Evolutionary conservation across 2,888 invertebrate species (phyloP).

Genomic region (Anaspis maculata): DNA sequence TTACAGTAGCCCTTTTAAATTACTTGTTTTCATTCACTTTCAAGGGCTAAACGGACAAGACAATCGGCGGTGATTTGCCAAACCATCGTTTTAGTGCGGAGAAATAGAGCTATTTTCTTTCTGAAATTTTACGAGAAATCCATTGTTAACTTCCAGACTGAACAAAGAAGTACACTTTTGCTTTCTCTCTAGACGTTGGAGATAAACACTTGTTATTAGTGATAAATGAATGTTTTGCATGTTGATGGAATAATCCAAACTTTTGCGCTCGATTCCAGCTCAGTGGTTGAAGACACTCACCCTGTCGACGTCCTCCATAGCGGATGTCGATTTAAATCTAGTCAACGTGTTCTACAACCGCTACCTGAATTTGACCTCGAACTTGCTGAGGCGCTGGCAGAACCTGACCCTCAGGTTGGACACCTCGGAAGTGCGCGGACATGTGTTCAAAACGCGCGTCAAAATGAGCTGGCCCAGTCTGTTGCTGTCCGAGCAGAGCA

Average conservation of each 20-base stretch:
- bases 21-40: no score
- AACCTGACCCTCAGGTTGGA: conserved; percentile 69
- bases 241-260: neutral
- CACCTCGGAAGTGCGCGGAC: conserved; percentile 60
- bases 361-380: conserved; percentile 47
- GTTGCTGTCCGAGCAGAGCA: conserved; percentile 28
- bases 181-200: no score
- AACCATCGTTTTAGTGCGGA: no score
- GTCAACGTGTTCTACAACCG: conserved; percentile 54
- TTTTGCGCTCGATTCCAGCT: conserved; percentile 33
- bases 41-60: no score
- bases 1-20: no score
- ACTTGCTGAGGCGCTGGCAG: conserved; percentile 46
- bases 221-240: neutral
- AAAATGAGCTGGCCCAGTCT: conserved; percentile 62
- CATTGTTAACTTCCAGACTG: no score
- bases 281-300: conserved; percentile 60
- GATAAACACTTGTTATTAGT: no score
- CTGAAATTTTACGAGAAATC: no score
- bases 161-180: no score
- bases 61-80: no score
- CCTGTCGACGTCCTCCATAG: conserved; percentile 55
- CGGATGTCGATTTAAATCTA: conserved; percentile 62
- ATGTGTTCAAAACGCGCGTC: conserved; percentile 57
- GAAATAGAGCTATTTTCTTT: no score